Percentiles rank a stretch among this genome's conserved stretches.
Evolutionary conservation across 1,140 invertebrate genomes (phyloP).

Genomic region (Heliconius eleuchia): DNA sequence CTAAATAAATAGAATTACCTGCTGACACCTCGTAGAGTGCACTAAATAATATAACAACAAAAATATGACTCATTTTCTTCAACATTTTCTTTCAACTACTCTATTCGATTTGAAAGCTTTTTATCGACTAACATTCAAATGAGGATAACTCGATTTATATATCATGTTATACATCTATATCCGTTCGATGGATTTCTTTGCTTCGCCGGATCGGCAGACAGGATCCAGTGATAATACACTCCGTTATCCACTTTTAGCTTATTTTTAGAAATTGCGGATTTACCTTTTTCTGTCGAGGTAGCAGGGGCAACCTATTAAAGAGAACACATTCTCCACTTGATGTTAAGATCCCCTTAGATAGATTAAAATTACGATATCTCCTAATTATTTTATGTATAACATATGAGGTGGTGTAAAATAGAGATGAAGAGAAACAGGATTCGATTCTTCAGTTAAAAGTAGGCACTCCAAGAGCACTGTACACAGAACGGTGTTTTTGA

Average conservation of each 20-base stretch:
- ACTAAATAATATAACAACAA: slow-evolving; percentile 10
- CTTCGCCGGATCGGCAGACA: neutral
- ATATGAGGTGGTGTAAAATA: too few species aligned
- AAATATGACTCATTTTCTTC: slow-evolving; percentile 3
- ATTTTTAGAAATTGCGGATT: too few species aligned
- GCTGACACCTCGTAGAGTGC: neutral
- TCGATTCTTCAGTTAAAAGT: too few species aligned
- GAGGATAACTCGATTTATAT: slow-evolving; percentile 17
- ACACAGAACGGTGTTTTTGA: too few species aligned
- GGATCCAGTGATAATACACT: neutral
- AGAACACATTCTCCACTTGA: too few species aligned
- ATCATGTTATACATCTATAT: neutral
- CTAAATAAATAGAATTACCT: slow-evolving; percentile 3
- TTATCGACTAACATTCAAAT: slow-evolving; percentile 10
- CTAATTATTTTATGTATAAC: too few species aligned
- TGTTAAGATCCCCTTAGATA: too few species aligned
- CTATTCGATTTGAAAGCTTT: slow-evolving; percentile 5
- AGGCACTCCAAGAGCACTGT: too few species aligned
- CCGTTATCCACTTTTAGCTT: neutral
- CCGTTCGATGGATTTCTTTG: neutral
- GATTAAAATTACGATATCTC: too few species aligned
- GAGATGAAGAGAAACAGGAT: too few species aligned
- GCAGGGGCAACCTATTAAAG: too few species aligned
- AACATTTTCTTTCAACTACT: slow-evolving; percentile 14
- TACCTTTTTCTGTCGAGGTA: too few species aligned